Base-by-base conservation (phyloP, 2,888 invertebrate genomes). In the Chymomyza fuscimana region DNA sequence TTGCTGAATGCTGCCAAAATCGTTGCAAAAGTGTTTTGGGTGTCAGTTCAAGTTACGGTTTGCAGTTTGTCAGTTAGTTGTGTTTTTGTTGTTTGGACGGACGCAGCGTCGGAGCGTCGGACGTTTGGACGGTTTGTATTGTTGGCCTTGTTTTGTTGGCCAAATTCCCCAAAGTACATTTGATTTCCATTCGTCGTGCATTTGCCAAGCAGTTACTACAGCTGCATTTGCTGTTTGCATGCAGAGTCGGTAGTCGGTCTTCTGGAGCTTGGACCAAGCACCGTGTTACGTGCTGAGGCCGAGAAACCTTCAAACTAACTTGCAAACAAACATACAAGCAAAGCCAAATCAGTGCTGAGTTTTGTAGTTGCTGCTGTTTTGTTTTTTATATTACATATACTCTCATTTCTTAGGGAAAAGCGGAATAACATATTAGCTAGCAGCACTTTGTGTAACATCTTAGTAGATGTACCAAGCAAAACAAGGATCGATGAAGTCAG, bases 131-230 rank as follows among this genome's bases (percentile, higher is more conserved):
- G 36, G 36, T 15, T 46, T 10, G 40, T 12, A 32, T 46, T 46
- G 40, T 46, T 60, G 59, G 59, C 59, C 58, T 58, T 16, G 22
- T 22, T 15, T 58, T 29, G 59, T 60, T 36, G 60, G 60, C 22
- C 22, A 22, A 25, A 60, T 60, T 60, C 65, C 69, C 69, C 69
- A 65, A 65, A 65, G 69, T 58, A 60, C 65, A 65, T 69, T 69
- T 69, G 69, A 69, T 69, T 69, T 69, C 65, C 69, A 69, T 69
- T 69, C 40, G 40, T 46, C 40, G 40, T 59, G 16, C 60, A 60
- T 60, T 60, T 60, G 5, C 58, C 58, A 29, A 22, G 16, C 58
- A 58, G 58, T 12, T 25, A 15, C 22, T 25, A n/a, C 10, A 36
- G 10, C 32, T 32, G 60, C 60, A 29, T 5, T 19, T n/a, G 60